Evolutionary conservation across 2,113 vertebrate species (phyloP).

Genomic region (Typhlomys cinereus): DNA sequence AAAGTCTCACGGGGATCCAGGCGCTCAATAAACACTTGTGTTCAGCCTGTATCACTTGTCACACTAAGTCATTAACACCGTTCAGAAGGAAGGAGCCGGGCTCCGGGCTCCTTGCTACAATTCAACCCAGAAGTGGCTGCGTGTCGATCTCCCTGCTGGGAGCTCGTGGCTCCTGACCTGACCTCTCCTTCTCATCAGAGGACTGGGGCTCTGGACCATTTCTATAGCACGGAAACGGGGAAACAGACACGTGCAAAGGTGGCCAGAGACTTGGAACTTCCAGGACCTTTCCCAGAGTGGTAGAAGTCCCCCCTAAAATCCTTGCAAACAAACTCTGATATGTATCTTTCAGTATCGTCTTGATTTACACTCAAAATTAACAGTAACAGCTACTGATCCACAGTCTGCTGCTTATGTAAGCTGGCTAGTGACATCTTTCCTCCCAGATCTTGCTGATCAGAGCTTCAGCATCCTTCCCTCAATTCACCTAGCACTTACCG

Average conservation of each 20-base stretch:
- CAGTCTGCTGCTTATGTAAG: not conserved
- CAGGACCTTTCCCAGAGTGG: not conserved
- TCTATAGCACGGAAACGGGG: not conserved
- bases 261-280: not conserved
- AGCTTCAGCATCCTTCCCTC: not conserved
- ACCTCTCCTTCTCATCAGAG: not conserved
- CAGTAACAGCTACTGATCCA: not conserved
- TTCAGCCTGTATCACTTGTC: not conserved
- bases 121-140: not conserved
- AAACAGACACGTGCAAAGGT: not conserved
- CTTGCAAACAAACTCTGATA: not conserved
- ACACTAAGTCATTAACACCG: too few relatives aligned
- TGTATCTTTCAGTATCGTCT: not conserved
- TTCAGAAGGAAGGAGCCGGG: not conserved
- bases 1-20: not conserved
- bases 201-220: not conserved
- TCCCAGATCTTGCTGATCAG: not conserved
- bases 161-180: not conserved
- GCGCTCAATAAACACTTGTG: not conserved
- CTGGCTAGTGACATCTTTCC: not conserved
- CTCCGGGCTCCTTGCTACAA: accelerated
- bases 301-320: not conserved
- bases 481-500: not conserved
- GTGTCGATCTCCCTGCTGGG: not conserved
- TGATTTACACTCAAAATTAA: not conserved